Evolutionary conservation across 2,113 vertebrate genomes (phyloP).

Genomic region (Phrynosoma platyrhinos): DNA sequence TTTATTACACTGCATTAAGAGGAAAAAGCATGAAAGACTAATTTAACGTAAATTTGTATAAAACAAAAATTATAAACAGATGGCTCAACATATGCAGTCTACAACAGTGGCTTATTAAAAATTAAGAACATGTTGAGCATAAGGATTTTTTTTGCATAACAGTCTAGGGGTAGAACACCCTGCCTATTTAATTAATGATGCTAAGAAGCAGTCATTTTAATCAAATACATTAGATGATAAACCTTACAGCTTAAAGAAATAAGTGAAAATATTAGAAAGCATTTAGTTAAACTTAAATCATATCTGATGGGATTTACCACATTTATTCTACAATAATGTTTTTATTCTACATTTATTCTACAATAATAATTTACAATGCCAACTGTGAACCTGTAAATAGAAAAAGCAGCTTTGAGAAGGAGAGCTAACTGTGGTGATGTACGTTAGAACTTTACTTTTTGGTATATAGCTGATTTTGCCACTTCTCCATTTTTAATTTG

Average conservation of each 20-base stretch:
- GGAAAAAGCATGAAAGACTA: slow-evolving; percentile 4
- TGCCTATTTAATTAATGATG: slow-evolving; percentile 31
- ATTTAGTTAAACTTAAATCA: slow-evolving; percentile 7
- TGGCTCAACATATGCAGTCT: slow-evolving; percentile 28
- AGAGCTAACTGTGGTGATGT: neutral
- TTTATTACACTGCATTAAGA: slow-evolving; percentile 15
- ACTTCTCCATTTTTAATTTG: neutral
- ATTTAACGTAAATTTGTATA: slow-evolving; percentile 31
- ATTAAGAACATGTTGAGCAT: slow-evolving; percentile 40
- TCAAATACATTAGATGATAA: neutral
- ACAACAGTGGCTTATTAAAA: slow-evolving; percentile 53
- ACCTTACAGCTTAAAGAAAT: neutral
- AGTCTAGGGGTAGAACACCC: slow-evolving; percentile 23
- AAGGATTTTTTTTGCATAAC: slow-evolving; percentile 37
- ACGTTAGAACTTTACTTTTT: neutral
- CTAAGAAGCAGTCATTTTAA: slow-evolving; percentile 23
- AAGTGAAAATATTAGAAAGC: slow-evolving; percentile 23
- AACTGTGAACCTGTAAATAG: slow-evolving; percentile 33
- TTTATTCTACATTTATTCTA: neutral
- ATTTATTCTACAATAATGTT: neutral
- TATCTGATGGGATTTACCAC: neutral
- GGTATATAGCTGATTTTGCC: neutral
- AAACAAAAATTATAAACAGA: slow-evolving; percentile 58
- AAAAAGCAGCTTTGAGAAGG: neutral
- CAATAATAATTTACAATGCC: slow-evolving; percentile 19